Base-by-base conservation (phyloP, 2,888 invertebrate species). In the Trissolcus japonicus region DNA sequence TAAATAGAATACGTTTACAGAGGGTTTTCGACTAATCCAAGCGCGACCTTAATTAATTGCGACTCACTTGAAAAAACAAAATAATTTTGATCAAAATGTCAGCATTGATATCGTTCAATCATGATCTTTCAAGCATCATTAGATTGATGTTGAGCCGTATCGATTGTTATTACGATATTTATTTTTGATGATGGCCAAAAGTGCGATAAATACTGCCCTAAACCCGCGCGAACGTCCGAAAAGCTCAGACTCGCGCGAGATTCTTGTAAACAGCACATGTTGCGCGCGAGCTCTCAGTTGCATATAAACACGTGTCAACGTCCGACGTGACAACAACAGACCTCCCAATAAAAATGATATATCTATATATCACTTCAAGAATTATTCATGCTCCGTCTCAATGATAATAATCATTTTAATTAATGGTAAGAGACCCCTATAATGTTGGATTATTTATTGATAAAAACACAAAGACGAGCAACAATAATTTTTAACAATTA, bases 11-110 rank as follows among this genome's bases (percentile, higher is more conserved):
- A 63, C 74, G 67, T 68, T 79, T 75, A 72, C 63, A 68, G 69
- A 51, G 63, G 55, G 71, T 61, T 63, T 54, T 61, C 67, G 72
- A 66, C 68, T 77, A 77, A 79, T 75, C 77, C 77, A 79, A 77
- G 75, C 77, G 76, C 73, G 79, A 79, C 77, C 75, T 79, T 79
- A 74, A 79, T 77, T 79, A 35, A 35, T 35, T 35, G 35, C 4
- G 25, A 25, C 25, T 35, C 35, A 35, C 35, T 35, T 9, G 11
- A 35, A 35, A 35, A 35, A 7, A 35, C 35, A 35, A 35, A 35
- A 35, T 35, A 35, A 35, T 35, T 35, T 7, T 1, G 2, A 35
- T 35, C 35, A 35, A 35, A 35, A 35, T 1, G 25, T 25, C 25
- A 25, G 25, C 25, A 25, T 25, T 4, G 11, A 35, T 11, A 35